Conservation (phyloP, 2,113 vertebrate genomes). For the Anarhynchus alexandrinus region DNA sequence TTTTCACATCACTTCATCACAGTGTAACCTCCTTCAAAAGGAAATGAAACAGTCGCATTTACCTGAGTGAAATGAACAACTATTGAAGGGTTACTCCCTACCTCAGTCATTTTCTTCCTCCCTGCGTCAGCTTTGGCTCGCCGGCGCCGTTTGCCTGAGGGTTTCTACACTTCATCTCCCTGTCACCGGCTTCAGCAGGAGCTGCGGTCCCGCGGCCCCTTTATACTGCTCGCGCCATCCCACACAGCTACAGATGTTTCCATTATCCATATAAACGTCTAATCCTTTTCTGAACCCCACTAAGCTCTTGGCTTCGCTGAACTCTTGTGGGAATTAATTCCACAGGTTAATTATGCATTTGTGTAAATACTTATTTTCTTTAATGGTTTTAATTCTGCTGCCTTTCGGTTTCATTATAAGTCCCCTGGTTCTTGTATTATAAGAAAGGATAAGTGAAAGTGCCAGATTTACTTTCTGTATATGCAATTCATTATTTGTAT, state of each 20-base stretch:
- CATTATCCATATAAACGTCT: neutral
- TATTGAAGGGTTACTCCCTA: neutral
- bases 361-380: slow-evolving; percentile 64
- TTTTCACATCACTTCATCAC: neutral
- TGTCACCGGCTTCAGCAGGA: neutral
- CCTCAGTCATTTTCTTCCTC: neutral
- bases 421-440: slow-evolving; percentile 23
- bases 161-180: neutral
- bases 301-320: neutral
- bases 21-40: neutral
- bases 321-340: neutral
- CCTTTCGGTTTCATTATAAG: slow-evolving; percentile 8
- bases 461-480: slow-evolving; percentile 42
- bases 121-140: neutral
- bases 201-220: neutral
- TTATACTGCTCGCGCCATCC: neutral
- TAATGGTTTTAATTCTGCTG: slow-evolving; percentile 34
- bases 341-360: slow-evolving; percentile 51
- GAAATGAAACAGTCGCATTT: neutral
- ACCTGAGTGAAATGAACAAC: neutral
- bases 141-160: neutral
- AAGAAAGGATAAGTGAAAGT: neutral
- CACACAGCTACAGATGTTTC: neutral
- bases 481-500: slow-evolving; percentile 22
- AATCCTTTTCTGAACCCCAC: slow-evolving; percentile 3